Conservation (phyloP, 2,113 vertebrate species). For the Alexandromys fortis region DNA sequence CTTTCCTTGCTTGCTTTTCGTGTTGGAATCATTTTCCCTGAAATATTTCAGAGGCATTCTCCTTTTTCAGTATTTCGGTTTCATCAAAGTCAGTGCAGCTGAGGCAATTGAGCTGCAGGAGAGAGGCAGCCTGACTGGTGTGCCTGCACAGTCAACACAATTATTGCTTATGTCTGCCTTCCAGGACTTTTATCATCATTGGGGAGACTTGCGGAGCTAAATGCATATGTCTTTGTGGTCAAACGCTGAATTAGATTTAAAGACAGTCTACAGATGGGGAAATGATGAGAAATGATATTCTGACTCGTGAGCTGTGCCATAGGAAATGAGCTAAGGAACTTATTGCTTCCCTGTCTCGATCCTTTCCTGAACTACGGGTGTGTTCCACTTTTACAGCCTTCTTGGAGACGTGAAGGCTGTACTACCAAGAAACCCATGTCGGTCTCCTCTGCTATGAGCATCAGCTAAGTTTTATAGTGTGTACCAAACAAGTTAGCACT, state of each 20-base stretch:
- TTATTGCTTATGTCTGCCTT: constrained; percentile 41
- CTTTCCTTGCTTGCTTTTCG: constrained; percentile 8
- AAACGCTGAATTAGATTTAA: constrained; percentile 6
- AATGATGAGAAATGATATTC: background rate
- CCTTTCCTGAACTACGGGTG: background rate
- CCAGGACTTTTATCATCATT: constrained; percentile 17
- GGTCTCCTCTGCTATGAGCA: constrained; percentile 27
- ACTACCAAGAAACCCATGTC: background rate
- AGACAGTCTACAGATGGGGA: constrained; percentile 39
- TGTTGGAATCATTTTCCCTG: constrained; percentile 21
- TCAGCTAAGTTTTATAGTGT: constrained; percentile 62
- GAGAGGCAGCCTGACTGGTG: constrained; percentile 8
- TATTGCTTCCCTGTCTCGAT: rapidly evolving
- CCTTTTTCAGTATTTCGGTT: constrained; percentile 56
- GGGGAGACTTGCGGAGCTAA: background rate
- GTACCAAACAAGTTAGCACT: constrained; percentile 72
- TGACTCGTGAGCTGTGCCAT: background rate
- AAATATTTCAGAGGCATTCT: constrained; percentile 35
- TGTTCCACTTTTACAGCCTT: background rate
- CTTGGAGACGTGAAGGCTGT: background rate
- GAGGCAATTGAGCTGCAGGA: constrained; percentile 50
- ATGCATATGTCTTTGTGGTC: background rate
- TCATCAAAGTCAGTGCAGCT: constrained; percentile 71
- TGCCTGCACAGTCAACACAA: constrained; percentile 43
- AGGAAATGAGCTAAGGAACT: background rate